Evolutionary conservation across 2,888 invertebrate species (phyloP).

Genomic region (Phengaris alcon): DNA sequence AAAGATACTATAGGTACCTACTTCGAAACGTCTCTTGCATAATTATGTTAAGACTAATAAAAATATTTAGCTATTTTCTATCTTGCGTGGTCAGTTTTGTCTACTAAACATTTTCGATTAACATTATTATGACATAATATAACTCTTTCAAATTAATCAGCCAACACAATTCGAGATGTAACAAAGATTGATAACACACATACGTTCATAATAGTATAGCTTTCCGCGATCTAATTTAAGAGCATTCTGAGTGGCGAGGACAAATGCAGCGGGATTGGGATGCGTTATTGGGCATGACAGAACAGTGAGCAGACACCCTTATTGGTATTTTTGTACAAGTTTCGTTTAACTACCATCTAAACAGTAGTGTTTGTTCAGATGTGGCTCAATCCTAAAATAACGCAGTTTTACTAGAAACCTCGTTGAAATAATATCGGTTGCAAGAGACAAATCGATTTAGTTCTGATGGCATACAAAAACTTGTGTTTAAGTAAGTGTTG

Average conservation of each 20-base stretch:
- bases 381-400: constrained; percentile 50
- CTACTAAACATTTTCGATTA: too few relatives aligned
- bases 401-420: constrained; percentile 30
- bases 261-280: constrained; percentile 70
- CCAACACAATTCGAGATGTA: not conserved
- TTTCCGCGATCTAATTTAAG: constrained; percentile 57
- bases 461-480: not conserved
- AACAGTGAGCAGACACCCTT: constrained; percentile 53
- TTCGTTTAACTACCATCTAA: constrained; percentile 46
- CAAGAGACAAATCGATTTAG: constrained; percentile 7
- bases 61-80: too few relatives aligned
- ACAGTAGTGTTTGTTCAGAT: constrained; percentile 70
- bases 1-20: not conserved
- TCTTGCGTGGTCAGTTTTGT: too few relatives aligned
- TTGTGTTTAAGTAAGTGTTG: not conserved
- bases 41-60: too few relatives aligned
- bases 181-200: constrained; percentile 12
- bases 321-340: constrained; percentile 66
- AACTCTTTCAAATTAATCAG: not conserved
- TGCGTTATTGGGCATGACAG: constrained; percentile 73
- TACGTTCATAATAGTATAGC: constrained; percentile 20
- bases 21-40: too few relatives aligned
- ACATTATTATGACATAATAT: not conserved
- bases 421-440: constrained; percentile 11
- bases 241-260: constrained; percentile 62